phyloP scores from a whole-genome alignment of 2,113 vertebrate genomes.

The Petroica traversi region DNA sequence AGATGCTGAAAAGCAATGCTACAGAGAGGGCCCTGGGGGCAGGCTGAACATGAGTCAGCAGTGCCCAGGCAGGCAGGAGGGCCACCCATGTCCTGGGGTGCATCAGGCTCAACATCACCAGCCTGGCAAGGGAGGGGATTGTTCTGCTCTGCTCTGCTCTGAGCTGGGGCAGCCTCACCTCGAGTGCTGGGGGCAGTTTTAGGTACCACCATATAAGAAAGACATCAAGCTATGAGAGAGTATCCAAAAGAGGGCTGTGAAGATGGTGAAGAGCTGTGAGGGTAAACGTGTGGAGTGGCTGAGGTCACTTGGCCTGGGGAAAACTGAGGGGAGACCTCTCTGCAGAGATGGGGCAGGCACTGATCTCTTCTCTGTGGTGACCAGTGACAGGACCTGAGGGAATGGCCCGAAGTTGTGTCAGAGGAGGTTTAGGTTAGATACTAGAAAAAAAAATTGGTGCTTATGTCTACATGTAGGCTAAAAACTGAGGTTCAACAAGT shows the following conservation, averaged over 20 bases:
- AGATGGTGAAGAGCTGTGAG: background rate
- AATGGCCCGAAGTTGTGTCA: background rate
- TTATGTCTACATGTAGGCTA: background rate
- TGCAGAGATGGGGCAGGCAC: rapidly evolving
- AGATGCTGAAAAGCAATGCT: background rate
- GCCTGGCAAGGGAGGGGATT: rapidly evolving
- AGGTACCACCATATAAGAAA: rapidly evolving
- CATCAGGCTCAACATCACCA: background rate
- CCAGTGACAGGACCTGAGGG: background rate
- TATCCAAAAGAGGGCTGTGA: background rate
- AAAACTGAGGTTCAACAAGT: background rate
- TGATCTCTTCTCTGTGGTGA: background rate
- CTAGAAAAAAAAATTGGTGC: background rate
- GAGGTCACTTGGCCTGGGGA: background rate
- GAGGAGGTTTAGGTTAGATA: background rate
- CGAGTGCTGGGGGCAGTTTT: rapidly evolving
- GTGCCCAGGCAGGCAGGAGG: background rate
- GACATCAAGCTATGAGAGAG: background rate
- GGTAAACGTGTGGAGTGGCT: too few relatives aligned
- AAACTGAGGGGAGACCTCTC: background rate
- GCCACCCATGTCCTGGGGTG: rapidly evolving
- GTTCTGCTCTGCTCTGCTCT: rapidly evolving
- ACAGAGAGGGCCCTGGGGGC: rapidly evolving
- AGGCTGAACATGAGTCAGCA: background rate
- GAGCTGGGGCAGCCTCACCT: rapidly evolving